These are phyloP conservation scores for Chromis chromis DNA, from an alignment of 2,797 vertebrate species.

Conservation along the genomic window DNA sequence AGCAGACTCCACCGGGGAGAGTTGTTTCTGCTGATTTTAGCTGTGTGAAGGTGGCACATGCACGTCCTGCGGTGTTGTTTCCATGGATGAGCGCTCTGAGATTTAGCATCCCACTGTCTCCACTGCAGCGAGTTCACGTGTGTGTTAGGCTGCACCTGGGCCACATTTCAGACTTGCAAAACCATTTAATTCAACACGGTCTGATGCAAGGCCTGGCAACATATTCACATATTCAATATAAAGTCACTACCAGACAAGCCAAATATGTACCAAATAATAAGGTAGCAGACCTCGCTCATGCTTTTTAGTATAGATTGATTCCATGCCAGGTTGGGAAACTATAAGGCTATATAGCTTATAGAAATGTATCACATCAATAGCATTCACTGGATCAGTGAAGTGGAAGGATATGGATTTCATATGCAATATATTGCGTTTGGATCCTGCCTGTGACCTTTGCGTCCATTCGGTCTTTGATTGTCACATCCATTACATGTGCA, in stretches of 20 bases:
- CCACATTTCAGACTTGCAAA: constrained; percentile 40
- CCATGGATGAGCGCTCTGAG: constrained; percentile 56
- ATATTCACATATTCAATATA: constrained; percentile 19
- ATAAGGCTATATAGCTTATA: not conserved
- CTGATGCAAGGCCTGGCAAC: constrained; percentile 51
- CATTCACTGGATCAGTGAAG: constrained; percentile 29
- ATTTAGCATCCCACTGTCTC: constrained; percentile 47
- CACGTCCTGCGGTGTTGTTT: constrained; percentile 42
- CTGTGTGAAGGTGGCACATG: constrained; percentile 19
- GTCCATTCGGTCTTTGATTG: constrained; percentile 13
- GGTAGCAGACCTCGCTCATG: not conserved
- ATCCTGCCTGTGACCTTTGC: constrained; percentile 40
- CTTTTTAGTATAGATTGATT: not conserved
- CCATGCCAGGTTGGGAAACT: not conserved
- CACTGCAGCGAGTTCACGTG: constrained; percentile 9
- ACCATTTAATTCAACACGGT: constrained; percentile 14
- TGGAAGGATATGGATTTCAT: not conserved
- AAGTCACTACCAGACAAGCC: constrained; percentile 19
- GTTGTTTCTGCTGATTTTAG: constrained; percentile 16
- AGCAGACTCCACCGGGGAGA: constrained; percentile 22
- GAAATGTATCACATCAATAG: constrained; percentile 11
- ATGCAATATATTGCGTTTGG: constrained; percentile 7
- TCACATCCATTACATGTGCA: constrained; percentile 22
- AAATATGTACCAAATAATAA: constrained; percentile 21
- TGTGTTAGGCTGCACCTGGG: constrained; percentile 30